Evolutionary conservation across 2,888 invertebrate species (phyloP).

Genomic region (Orchestes rusci): DNA sequence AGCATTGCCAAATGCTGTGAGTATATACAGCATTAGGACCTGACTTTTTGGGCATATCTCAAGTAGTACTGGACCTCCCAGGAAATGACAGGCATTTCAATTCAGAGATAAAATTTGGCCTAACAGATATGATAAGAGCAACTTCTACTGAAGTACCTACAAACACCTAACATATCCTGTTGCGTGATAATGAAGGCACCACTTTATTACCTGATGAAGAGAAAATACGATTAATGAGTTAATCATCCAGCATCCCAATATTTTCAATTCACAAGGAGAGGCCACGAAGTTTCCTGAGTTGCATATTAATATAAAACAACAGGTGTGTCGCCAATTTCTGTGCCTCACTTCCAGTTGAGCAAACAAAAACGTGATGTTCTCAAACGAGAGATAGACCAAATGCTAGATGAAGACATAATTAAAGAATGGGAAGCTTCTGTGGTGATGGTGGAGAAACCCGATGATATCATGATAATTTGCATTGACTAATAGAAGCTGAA

Average conservation of each 20-base stretch:
- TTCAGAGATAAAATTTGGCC: not conserved
- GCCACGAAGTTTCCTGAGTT: not conserved
- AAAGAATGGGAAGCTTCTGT: slow-evolving; percentile 21
- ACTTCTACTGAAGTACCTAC: not conserved
- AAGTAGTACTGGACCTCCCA: not conserved
- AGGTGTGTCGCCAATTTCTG: not conserved
- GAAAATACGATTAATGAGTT: not conserved
- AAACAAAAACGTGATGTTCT: not conserved
- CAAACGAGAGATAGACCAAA: not conserved
- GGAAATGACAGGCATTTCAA: not conserved
- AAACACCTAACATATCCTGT: not conserved
- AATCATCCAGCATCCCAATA: not conserved
- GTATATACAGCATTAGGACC: not conserved
- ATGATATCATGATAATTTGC: slow-evolving; percentile 13
- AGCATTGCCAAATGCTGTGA: not conserved
- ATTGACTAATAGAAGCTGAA: not conserved
- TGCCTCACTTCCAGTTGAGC: not conserved
- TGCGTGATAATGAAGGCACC: too few species aligned
- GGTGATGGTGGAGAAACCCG: slow-evolving; percentile 36
- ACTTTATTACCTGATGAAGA: too few species aligned
- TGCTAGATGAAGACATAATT: not conserved
- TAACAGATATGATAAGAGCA: not conserved
- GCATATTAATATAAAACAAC: not conserved
- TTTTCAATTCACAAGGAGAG: not conserved
- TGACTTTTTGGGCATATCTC: not conserved